Conservation (phyloP, 2,888 invertebrate species). For the Colletes collaris region DNA sequence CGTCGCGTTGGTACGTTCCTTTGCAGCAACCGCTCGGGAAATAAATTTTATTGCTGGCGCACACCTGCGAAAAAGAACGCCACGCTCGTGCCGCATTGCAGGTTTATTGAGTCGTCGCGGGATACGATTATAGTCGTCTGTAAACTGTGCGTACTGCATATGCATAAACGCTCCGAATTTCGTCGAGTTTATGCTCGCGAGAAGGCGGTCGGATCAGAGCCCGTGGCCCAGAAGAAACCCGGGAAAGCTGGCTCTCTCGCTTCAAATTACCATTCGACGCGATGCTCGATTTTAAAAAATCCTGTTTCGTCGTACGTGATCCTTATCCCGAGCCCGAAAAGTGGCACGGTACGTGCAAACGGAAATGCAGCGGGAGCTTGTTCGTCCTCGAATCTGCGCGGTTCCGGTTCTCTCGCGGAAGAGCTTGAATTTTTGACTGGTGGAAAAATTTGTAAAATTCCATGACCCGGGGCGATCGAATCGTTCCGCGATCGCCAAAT, state of each 20-base stretch:
- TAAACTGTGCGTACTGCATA: constrained; percentile 29
- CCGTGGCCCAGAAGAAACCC: constrained; percentile 9
- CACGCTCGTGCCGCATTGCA: constrained; percentile 15
- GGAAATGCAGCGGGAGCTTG: too few species aligned
- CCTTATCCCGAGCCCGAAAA: constrained; percentile 8
- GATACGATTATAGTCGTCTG: constrained; percentile 24
- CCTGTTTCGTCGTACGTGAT: constrained; percentile 30
- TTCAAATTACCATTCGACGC: constrained; percentile 36
- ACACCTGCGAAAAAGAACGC: constrained; percentile 16
- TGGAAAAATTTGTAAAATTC: too few species aligned
- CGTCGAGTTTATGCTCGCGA: background rate
- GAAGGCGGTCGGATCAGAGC: too few species aligned
- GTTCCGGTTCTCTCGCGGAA: too few species aligned
- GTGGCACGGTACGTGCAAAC: constrained; percentile 38
- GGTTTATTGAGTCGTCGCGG: constrained; percentile 22
- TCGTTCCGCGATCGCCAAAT: too few species aligned
- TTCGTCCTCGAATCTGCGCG: too few species aligned
- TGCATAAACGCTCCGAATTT: constrained; percentile 24
- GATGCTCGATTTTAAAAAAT: constrained; percentile 38
- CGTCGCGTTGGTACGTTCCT: constrained; percentile 18
- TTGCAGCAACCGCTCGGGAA: constrained; percentile 20
- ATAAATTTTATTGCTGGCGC: constrained; percentile 25
- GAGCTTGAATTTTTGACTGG: too few species aligned
- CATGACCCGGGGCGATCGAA: too few species aligned
- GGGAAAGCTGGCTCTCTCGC: constrained; percentile 2